Conservation (phyloP, 2,113 vertebrate genomes). For the Siniperca chuatsi region DNA sequence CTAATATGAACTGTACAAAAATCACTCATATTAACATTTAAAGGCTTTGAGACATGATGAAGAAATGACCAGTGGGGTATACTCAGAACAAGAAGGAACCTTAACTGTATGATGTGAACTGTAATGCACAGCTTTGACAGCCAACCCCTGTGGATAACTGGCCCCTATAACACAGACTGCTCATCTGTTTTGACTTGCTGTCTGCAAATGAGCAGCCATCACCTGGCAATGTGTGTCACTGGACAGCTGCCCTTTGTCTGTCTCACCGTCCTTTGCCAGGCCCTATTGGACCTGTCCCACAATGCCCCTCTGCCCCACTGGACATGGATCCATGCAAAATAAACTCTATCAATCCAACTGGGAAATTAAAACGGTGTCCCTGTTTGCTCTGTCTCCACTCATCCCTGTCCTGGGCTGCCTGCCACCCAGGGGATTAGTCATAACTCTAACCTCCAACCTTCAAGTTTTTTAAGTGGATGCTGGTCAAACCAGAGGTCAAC, state of each 20-base stretch:
- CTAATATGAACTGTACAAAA: background rate
- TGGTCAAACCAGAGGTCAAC: slow-evolving; percentile 34
- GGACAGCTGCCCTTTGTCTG: slow-evolving; percentile 47
- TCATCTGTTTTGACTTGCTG: slow-evolving; percentile 52
- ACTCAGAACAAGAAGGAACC: background rate
- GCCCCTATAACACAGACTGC: slow-evolving; percentile 18
- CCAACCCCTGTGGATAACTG: slow-evolving; percentile 20
- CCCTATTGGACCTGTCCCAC: slow-evolving; percentile 45
- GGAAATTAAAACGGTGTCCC: slow-evolving; percentile 57
- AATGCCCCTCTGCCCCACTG: slow-evolving; percentile 13
- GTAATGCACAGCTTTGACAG: slow-evolving; percentile 26
- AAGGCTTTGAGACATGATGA: background rate
- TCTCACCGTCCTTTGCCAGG: slow-evolving; percentile 17
- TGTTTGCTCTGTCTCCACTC: slow-evolving; percentile 48
- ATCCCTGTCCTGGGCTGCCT: slow-evolving; percentile 17
- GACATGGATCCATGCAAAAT: slow-evolving; percentile 55
- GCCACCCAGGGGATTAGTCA: slow-evolving; percentile 42
- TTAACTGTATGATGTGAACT: background rate
- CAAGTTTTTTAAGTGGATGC: slow-evolving; percentile 28
- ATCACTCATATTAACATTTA: background rate
- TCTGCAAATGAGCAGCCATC: slow-evolving; percentile 49
- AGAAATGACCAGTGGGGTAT: background rate
- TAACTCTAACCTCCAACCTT: slow-evolving; percentile 51
- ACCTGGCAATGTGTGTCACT: slow-evolving; percentile 42
- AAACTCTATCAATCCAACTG: slow-evolving; percentile 45